Base-by-base conservation (phyloP, 2,797 vertebrate genomes). In the Sebastes oblongus region DNA sequence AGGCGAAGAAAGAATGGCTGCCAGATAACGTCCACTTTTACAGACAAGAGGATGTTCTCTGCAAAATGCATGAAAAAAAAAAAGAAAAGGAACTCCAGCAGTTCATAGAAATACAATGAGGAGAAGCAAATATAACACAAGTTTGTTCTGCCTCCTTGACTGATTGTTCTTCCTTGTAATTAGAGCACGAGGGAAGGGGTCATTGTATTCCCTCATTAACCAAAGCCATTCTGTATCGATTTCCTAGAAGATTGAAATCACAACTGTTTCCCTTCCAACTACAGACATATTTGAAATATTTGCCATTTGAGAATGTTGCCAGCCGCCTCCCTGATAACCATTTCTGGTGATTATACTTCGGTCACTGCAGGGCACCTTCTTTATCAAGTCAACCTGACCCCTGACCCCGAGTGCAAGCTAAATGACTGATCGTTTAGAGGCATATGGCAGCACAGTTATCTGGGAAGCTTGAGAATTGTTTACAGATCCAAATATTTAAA, bases 261-360 rank as follows among this genome's bases (percentile, higher is more conserved):
- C 66, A 84, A 64, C 59, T 75, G 58, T 75, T 85, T 81, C 22
- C 68, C 30, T 39, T 82, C 52, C 55, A 59, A 72, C 52, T 71
- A 6, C 32, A 68, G 72, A 73, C 52, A 72, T 75, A 7, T 80
- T 75, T 87, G 68, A 92, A 80, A 82, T 76, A 86, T 70, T 81
- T 70, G 20, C 62, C 56, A 55, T 68, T 72, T 66, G 1, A 42
- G 25, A 55, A 29, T 29, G 16, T 58, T 76, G 20, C 56, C 60
- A 61, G 56, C 24, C 56, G 32, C 29, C 59, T 79, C 14, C 22
- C 62, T 27, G 27, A 70, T 24, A 80, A 71, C 65, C 32, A 42
- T 72, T 65, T 70, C 69, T 75, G 73, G 39, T 75, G 74, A 74
- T 80, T 54, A 71, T 42, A n/a, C 66, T 72, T 73, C 30, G 39